These are phyloP conservation scores for Contarinia nasturtii DNA, from an alignment of 1,140 invertebrate genomes.

Conservation along the genomic window DNA sequence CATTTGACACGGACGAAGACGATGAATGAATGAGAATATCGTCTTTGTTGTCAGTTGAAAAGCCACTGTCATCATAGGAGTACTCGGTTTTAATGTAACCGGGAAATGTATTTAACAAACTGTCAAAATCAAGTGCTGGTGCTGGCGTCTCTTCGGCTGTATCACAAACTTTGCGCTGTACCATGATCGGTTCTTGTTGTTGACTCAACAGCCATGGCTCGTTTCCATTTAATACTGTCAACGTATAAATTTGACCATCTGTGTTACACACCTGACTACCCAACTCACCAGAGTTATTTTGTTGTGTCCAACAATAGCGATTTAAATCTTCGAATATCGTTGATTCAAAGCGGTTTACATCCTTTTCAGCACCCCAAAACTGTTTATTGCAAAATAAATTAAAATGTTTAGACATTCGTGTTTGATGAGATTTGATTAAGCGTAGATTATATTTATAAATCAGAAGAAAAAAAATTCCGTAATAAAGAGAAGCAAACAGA, in stretches of 20 bases:
- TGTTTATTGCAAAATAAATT: constrained; percentile 22
- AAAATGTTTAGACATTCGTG: background rate
- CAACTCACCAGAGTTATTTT: constrained; percentile 9
- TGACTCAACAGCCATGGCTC: constrained; percentile 24
- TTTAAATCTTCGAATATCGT: constrained; percentile 60
- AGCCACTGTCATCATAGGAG: constrained; percentile 46
- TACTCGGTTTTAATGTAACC: constrained; percentile 40
- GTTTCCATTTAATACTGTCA: constrained; percentile 41
- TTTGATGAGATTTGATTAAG: too few relatives aligned
- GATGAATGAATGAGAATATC: background rate
- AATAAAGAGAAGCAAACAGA: too few relatives aligned
- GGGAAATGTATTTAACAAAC: constrained; percentile 30
- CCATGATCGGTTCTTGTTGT: constrained; percentile 22
- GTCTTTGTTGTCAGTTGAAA: constrained; percentile 42
- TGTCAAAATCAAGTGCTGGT: constrained; percentile 38
- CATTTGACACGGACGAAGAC: too few relatives aligned
- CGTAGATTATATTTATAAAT: too few relatives aligned
- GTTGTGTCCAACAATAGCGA: constrained; percentile 56
- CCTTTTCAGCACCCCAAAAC: constrained; percentile 51
- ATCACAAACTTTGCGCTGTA: constrained; percentile 11
- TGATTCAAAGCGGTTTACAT: constrained; percentile 43
- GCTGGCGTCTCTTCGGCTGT: constrained; percentile 27
- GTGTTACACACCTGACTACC: constrained; percentile 8
- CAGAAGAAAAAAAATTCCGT: too few relatives aligned
- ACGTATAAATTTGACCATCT: constrained; percentile 31